Evolutionary conservation across 2,797 vertebrate genomes (phyloP).

Genomic region (Gallinago solitaria): DNA sequence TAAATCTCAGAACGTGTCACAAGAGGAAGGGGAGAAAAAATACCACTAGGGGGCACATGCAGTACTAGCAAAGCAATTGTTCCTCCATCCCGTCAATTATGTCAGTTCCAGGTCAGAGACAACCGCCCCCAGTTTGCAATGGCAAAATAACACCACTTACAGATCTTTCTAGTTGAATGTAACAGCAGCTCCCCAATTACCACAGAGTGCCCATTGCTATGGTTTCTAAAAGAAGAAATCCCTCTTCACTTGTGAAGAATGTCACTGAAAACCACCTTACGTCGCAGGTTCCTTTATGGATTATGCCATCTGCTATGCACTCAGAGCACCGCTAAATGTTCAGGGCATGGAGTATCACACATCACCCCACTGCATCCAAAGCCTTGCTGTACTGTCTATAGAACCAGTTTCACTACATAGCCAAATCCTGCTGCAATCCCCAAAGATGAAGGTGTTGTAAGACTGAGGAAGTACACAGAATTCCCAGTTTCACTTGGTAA

Average conservation of each 20-base stretch:
- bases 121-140: background rate
- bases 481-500: background rate
- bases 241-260: background rate
- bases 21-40: background rate
- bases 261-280: background rate
- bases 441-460: background rate
- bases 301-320: background rate
- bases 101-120: background rate
- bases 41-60: conserved; percentile 63
- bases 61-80: conserved; percentile 45
- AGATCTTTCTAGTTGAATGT: background rate
- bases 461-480: background rate
- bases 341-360: background rate
- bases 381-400: background rate
- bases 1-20: background rate
- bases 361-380: background rate
- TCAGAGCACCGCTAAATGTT: background rate
- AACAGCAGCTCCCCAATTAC: background rate
- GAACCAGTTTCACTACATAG: background rate
- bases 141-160: background rate
- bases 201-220: background rate
- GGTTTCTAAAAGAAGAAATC: background rate
- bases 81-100: background rate
- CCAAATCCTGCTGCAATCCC: background rate
- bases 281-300: fast-evolving